Evolutionary conservation across 2,797 vertebrate genomes (phyloP), one percentile per base, ranked within the genome.

Genomic region (Pelochelys cantorii): DNA sequence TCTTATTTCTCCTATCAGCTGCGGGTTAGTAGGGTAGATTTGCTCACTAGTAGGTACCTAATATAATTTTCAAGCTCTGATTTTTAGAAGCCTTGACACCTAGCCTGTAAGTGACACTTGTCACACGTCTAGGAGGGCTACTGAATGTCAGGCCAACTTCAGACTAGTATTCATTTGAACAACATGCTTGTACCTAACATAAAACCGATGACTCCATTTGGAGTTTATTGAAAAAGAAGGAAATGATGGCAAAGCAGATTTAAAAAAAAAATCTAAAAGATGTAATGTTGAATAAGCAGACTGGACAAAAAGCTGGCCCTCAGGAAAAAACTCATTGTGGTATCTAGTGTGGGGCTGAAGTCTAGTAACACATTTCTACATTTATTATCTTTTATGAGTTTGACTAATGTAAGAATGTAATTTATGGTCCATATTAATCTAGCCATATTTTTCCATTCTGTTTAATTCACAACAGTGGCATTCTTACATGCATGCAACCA

Each of bases 391-490:
- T 77, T 25, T 77, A 29, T 52, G 42, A 52, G 4, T 7, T 9
- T 15, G 25, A 52, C 37, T 77, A 34, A 20, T 11, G 17, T 37
- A 52, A 77, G 23, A 75, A 42, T 23, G 37, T 52, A 77, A 48
- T 48, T 52, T 29, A 42, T 48, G 27, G 48, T 77, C n/a, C 20
- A 22, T 5, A 20, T 71, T 71, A 37, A 22, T 75, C 42, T 77
- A 77, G 74, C 25, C 23, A 52, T 52, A 77, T 48, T 77, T 48
- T 52, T 14, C 42, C 13, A 29, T 90, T 96, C 96, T 93, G 92
- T 92, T 93, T 91, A 95, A 93, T 92, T 90, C n/a, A 29, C 91
- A 75, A 48, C 4, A 52, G 48, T 10, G 37, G 52, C 42, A 77
- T 71, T 37, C n/a, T 71, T 23, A 37, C 18, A 71, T 37, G 34